Conservation (phyloP, 2,797 vertebrate genomes). For the Perodicticus potto region DNA sequence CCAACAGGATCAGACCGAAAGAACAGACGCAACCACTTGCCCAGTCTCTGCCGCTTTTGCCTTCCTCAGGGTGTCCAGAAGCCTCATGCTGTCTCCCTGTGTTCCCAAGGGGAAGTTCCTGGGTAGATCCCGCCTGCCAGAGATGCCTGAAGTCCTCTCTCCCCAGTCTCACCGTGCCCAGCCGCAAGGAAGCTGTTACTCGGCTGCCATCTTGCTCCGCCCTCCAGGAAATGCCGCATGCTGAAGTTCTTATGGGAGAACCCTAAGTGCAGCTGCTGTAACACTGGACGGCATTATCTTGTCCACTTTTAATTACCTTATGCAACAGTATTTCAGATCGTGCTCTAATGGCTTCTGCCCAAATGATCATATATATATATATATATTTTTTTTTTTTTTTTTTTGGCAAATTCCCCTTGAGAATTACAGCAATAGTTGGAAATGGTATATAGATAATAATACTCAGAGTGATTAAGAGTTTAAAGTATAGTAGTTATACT, state of each 20-base stretch:
- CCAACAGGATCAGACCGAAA: too few species aligned
- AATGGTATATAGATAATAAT: constrained; percentile 45
- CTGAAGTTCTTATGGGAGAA: not conserved
- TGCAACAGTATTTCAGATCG: constrained; percentile 68
- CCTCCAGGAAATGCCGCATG: too few species aligned
- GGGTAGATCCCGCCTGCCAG: too few species aligned
- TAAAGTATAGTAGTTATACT: constrained; percentile 61
- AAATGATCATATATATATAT: not conserved
- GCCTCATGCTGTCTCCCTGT: too few species aligned
- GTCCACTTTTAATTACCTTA: constrained; percentile 76
- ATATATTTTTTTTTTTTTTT: not conserved
- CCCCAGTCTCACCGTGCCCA: too few species aligned
- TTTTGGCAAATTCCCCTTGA: constrained; percentile 32
- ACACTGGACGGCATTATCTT: constrained; percentile 46
- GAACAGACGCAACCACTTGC: too few species aligned
- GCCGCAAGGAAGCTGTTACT: too few species aligned
- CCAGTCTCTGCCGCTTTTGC: too few species aligned
- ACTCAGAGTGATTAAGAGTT: constrained; percentile 39
- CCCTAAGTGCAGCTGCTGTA: not conserved
- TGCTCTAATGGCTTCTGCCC: constrained; percentile 48
- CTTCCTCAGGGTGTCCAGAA: too few species aligned
- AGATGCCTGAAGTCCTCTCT: too few species aligned
- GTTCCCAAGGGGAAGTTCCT: too few species aligned
- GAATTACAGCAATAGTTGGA: constrained; percentile 27
- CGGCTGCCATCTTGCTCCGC: too few species aligned